These are phyloP conservation scores for Adela reaumurella DNA, from an alignment of 2,888 invertebrate species.

Conservation along the genomic window DNA sequence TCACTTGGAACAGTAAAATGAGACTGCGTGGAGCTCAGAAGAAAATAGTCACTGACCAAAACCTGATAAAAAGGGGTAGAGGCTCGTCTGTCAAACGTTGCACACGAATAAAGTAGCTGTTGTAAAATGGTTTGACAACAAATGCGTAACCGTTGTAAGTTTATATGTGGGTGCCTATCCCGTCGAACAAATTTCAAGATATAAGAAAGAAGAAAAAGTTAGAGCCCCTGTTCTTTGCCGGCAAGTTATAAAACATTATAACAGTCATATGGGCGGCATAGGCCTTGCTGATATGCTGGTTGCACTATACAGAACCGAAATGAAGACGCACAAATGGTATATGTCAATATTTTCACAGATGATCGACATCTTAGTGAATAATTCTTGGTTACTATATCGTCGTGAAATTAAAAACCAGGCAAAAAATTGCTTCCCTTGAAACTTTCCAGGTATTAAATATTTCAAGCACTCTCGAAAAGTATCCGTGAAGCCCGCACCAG, in stretches of 20 bases:
- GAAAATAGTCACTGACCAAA: slow-evolving; percentile 1
- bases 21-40: slow-evolving; percentile 5
- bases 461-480: neutral
- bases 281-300: slow-evolving; percentile 6
- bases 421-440: slow-evolving; percentile 3
- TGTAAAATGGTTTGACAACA: slow-evolving; percentile 10
- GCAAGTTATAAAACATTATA: slow-evolving; percentile 12
- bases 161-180: slow-evolving; percentile 7
- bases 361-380: slow-evolving; percentile 9
- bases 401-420: slow-evolving; percentile 2
- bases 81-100: slow-evolving; percentile 7
- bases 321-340: slow-evolving; percentile 10
- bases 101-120: slow-evolving; percentile 6
- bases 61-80: slow-evolving; percentile 7
- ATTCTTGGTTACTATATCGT: slow-evolving; percentile 1
- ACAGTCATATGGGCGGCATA: slow-evolving; percentile 13
- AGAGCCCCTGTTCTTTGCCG: slow-evolving; percentile 8
- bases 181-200: neutral
- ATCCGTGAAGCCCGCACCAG: neutral
- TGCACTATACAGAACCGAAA: slow-evolving; percentile 5
- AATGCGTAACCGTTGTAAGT: slow-evolving; percentile 8
- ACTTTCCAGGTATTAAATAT: slow-evolving; percentile 4
- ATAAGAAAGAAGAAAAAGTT: slow-evolving; percentile 3
- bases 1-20: slow-evolving; percentile 8
- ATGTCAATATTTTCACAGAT: slow-evolving; percentile 9